Percentiles rank a stretch among this genome's conserved stretches.
These are phyloP conservation scores for Columba guinea DNA, from an alignment of 2,797 vertebrate genomes.

Conservation along the genomic window DNA sequence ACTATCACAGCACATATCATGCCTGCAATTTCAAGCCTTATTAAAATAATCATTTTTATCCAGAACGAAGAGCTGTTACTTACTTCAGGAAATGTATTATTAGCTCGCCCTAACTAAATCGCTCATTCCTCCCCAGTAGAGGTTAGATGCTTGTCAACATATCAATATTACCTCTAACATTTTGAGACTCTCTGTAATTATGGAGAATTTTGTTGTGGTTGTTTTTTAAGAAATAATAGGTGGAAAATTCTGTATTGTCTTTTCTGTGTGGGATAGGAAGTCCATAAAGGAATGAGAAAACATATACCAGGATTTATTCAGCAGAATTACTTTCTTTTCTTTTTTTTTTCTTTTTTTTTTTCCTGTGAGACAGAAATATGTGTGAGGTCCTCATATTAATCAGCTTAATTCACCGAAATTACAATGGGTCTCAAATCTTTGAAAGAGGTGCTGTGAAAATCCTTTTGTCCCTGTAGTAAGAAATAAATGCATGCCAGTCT, in stretches of 20 bases:
- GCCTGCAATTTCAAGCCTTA: conserved; percentile 26
- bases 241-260: background rate
- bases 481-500: background rate
- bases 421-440: background rate
- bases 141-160: conserved; percentile 22
- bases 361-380: background rate
- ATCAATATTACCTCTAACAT: conserved; percentile 35
- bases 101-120: conserved; percentile 26
- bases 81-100: conserved; percentile 44
- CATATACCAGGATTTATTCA: background rate
- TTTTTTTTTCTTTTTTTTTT: background rate
- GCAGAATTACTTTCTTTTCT: background rate
- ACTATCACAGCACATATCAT: conserved; percentile 36
- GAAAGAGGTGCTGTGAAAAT: background rate
- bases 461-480: background rate
- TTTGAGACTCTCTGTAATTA: conserved; percentile 6
- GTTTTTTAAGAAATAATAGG: conserved; percentile 19
- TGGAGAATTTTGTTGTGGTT: background rate
- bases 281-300: background rate
- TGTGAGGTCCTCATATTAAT: background rate
- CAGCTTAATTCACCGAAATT: background rate
- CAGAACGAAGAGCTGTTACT: background rate
- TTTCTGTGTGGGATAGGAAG: background rate
- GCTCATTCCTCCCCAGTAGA: background rate
- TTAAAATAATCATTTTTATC: conserved; percentile 67